phyloP scores from a whole-genome alignment of 2,888 invertebrate genomes.

The Pristionchus mayeri region DNA sequence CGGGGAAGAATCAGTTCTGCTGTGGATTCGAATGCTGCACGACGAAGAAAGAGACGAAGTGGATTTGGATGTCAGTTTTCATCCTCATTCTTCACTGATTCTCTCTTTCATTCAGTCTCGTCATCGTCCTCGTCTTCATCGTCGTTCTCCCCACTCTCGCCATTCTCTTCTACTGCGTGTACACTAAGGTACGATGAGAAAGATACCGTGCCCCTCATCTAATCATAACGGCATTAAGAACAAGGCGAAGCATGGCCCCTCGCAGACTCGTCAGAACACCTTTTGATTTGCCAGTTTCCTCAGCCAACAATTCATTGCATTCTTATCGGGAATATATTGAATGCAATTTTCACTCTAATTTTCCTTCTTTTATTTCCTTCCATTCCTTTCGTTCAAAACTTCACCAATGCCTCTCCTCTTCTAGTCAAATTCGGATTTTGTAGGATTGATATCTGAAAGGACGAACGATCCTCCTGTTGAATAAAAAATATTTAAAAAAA shows the following conservation, averaged over 20 bases:
- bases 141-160: background rate
- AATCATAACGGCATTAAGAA: too few relatives aligned
- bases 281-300: too few relatives aligned
- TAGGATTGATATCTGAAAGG: background rate
- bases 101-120: background rate
- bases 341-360: too few relatives aligned
- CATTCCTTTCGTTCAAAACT: background rate
- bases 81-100: background rate
- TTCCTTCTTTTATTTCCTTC: too few relatives aligned
- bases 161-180: background rate
- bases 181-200: background rate
- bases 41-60: background rate
- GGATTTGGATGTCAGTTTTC: conserved; percentile 16
- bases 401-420: background rate
- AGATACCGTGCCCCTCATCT: too few relatives aligned
- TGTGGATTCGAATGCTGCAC: conserved; percentile 42
- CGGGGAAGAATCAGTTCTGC: conserved; percentile 21
- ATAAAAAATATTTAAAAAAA: background rate
- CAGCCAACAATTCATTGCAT: too few relatives aligned
- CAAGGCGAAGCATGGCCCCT: too few relatives aligned
- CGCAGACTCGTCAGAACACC: too few relatives aligned
- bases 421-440: background rate
- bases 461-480: background rate
- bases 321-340: too few relatives aligned
- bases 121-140: background rate